Evolutionary conservation across 64 coral and sea anemone genomes (phyloP), one percentile per base, ranked within the genome.

Genomic region (Stichodactyla mertensii): DNA sequence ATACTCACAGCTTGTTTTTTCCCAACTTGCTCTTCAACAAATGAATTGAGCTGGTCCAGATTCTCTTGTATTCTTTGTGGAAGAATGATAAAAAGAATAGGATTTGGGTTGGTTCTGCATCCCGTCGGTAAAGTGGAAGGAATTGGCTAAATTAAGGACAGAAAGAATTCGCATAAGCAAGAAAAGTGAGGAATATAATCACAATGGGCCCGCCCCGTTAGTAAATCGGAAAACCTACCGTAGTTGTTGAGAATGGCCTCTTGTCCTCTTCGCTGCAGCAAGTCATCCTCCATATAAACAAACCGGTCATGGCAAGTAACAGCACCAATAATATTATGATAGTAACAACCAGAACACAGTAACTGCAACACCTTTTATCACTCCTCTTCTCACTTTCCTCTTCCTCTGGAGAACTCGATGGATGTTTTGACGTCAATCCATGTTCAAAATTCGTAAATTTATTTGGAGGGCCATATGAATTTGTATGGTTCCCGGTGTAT

Each of bases 261-360:
- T 74, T 8, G 22, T 74, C 23, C 7, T 31, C 27, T 26, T 74
- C 69, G 24, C 27, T 74, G 69, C 69, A 81, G 51, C 31, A 81
- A 28, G 52, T 2, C 78, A 81, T 81, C 12, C 52, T 81, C 78
- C 78, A 81, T 52, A 53, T 19, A 55, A 81, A 81, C n/a, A 81
- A 81, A 53, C 78, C 16, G 1, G 78, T 81, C 78, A 81, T 81
- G 11, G 52, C 19, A 8, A 55, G 15, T 74, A 31, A 74, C 16
- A 81, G 52, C 51, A 81, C 7, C 3, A 81, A 16, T 81, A 55
- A 81, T 55, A 81, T 19, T 54, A 81, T 55, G 6, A 81, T 14
- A 53, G 55, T 81, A 20, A 81, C 54, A 20, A 81, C n/a, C 52
- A 52, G 26, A 16, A 54, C 16, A 81, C 78, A 53, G 36, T 55